Evolutionary conservation across 2,888 invertebrate species (phyloP).

Genomic region (Lymantria monacha): DNA sequence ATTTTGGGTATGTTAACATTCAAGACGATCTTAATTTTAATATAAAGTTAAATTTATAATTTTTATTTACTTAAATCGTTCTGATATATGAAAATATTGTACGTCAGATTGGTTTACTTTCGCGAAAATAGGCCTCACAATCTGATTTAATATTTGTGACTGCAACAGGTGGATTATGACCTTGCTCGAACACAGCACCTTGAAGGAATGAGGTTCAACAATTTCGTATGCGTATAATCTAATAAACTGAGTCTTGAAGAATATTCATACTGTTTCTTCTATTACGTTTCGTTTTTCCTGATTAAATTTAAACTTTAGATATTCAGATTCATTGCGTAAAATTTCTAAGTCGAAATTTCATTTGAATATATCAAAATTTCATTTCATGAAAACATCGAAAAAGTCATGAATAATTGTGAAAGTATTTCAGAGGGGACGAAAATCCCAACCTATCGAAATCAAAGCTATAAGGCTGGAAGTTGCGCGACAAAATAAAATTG

Average conservation of each 20-base stretch:
- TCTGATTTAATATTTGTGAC: not conserved
- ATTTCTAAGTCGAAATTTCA: not conserved
- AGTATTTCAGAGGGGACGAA: slow-evolving; percentile 6
- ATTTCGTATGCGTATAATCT: slow-evolving; percentile 11
- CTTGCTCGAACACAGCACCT: slow-evolving; percentile 20
- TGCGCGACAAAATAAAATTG: slow-evolving; percentile 3
- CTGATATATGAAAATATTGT: too few relatives aligned
- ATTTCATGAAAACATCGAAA: not conserved
- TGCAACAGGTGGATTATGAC: slow-evolving; percentile 29
- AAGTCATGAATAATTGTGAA: not conserved
- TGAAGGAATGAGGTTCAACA: slow-evolving; percentile 20
- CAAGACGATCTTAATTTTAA: too few relatives aligned
- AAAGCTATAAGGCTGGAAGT: slow-evolving; percentile 16
- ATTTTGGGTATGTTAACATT: too few relatives aligned
- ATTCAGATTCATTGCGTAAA: too few relatives aligned
- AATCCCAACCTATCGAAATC: slow-evolving; percentile 4
- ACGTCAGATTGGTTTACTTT: too few relatives aligned
- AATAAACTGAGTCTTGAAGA: slow-evolving; percentile 1
- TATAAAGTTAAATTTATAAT: too few relatives aligned
- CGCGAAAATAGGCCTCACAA: too few relatives aligned
- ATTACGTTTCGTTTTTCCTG: not conserved
- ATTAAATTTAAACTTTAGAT: not conserved
- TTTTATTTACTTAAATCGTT: too few relatives aligned
- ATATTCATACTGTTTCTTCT: not conserved
- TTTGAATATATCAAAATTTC: not conserved